A percentile compares a stretch with the other conserved stretches of the same genome.
Conservation (phyloP, 2,888 invertebrate species). For the Sisyra terminalis region DNA sequence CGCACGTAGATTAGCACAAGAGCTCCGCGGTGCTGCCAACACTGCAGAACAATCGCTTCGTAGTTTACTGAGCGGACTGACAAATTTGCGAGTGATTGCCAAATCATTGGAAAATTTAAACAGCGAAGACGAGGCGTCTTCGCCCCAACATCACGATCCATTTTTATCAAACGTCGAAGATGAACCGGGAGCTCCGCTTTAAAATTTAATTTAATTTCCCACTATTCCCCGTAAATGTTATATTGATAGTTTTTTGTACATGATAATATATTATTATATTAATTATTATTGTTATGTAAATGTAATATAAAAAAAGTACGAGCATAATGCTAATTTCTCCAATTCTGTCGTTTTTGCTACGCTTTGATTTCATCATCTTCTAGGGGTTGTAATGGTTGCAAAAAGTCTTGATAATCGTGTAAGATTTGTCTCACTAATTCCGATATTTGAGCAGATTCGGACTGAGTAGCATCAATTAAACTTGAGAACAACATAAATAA, state of each 20-base stretch:
- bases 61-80: conserved; percentile 46
- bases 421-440: conserved; percentile 72
- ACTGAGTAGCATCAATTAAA: conserved; percentile 72
- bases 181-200: conserved; percentile 30
- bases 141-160: conserved; percentile 23
- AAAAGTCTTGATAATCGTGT: conserved; percentile 70
- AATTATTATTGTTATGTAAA: too few species aligned
- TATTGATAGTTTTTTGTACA: conserved; percentile 1
- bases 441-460: conserved; percentile 63
- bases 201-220: conserved; percentile 16
- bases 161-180: conserved; percentile 31
- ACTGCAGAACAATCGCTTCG: conserved; percentile 47
- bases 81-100: conserved; percentile 46
- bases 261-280: too few species aligned
- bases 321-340: too few species aligned
- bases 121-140: conserved; percentile 27
- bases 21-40: conserved; percentile 42
- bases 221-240: not conserved
- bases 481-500: conserved; percentile 81
- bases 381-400: conserved; percentile 19
- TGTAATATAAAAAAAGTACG: too few species aligned
- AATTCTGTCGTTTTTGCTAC: too few species aligned
- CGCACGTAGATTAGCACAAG: conserved; percentile 38
- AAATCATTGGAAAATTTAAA: conserved; percentile 41
- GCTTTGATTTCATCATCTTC: too few species aligned